Conservation (phyloP, 2,888 invertebrate species). For the Apeira syringaria region DNA sequence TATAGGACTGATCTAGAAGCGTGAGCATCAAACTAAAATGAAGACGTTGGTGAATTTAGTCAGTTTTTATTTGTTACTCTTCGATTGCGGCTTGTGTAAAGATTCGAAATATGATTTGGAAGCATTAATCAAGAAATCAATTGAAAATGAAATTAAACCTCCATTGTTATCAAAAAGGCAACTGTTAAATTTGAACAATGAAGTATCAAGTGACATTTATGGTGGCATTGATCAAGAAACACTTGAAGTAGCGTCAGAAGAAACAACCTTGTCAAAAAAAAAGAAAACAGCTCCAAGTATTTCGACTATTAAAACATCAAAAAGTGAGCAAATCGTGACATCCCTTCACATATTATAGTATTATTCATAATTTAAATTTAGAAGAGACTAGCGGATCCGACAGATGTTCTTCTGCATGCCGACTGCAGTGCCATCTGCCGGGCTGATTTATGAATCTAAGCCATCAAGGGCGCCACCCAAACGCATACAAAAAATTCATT, state of each 20-base stretch:
- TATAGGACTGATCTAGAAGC: background rate
- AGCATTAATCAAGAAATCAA: background rate
- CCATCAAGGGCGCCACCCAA: no score
- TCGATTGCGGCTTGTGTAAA: background rate
- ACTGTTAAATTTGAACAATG: background rate
- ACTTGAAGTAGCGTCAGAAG: background rate
- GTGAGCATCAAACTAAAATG: conserved; percentile 5
- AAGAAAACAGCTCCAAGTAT: background rate
- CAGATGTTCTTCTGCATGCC: no score
- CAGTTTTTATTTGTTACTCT: background rate
- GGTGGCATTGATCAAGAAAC: background rate
- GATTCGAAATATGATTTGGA: background rate
- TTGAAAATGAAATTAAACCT: background rate
- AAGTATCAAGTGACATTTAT: background rate
- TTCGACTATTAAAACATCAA: background rate
- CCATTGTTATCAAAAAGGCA: conserved; percentile 1
- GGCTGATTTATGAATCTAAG: no score
- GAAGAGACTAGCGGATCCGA: no score
- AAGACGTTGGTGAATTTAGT: background rate
- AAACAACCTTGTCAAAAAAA: background rate
- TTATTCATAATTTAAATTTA: no score
- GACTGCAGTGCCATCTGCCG: no score
- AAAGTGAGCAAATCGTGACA: background rate
- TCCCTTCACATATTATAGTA: no score
- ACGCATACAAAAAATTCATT: no score